Conservation (phyloP, 2,888 invertebrate genomes). For the Ctenicera cuprea region DNA sequence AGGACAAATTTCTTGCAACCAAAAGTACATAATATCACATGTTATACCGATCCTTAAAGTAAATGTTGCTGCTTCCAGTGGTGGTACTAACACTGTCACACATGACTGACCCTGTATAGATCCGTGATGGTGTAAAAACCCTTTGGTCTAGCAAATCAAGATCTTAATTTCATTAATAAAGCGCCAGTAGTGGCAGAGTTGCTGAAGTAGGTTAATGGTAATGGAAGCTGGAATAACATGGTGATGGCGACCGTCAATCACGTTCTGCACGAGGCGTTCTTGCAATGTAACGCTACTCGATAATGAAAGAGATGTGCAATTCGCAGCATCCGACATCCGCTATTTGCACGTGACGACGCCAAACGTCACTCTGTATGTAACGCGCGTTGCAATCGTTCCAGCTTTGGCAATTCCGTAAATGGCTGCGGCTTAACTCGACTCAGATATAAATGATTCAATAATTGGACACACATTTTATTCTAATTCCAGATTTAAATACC, state of each 20-base stretch:
- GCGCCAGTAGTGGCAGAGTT: constrained; percentile 31
- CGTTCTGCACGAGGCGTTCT: constrained; percentile 50
- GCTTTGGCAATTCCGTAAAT: constrained; percentile 37
- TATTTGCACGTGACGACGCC: constrained; percentile 48
- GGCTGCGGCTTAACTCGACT: constrained; percentile 35
- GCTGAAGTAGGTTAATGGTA: constrained; percentile 54
- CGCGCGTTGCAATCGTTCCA: constrained; percentile 35
- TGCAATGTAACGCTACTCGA: constrained; percentile 55
- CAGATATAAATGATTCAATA: constrained; percentile 26
- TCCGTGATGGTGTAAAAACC: neutral
- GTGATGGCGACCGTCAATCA: constrained; percentile 53
- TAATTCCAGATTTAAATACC: constrained; percentile 11
- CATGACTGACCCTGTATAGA: too few species aligned
- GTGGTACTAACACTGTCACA: too few species aligned
- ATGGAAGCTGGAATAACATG: constrained; percentile 46
- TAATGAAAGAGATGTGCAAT: constrained; percentile 57
- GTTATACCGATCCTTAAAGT: too few species aligned
- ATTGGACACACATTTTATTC: constrained; percentile 15
- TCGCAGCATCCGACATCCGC: constrained; percentile 53
- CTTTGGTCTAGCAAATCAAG: constrained; percentile 12
- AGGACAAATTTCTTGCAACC: too few species aligned
- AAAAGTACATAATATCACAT: too few species aligned
- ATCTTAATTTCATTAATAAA: constrained; percentile 54
- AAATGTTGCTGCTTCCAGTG: too few species aligned
- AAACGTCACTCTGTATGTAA: constrained; percentile 36